Base-by-base conservation (phyloP, 2,113 vertebrate species). In the Callithrix jacchus region DNA sequence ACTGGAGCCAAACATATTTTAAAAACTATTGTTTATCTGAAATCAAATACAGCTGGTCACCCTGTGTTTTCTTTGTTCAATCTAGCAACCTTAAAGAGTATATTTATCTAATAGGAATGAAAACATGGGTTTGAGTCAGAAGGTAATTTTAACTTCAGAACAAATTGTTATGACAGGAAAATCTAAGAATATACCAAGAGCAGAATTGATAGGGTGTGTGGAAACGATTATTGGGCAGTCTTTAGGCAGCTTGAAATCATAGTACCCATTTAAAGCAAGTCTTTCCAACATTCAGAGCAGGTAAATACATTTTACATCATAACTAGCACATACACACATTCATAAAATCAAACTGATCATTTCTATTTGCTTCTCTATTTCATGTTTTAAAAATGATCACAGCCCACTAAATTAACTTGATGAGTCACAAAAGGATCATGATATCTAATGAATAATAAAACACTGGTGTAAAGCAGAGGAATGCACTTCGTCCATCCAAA, bases 121-220 rank as follows among this genome's bases (percentile, higher is more conserved):
- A 77, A 92, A 61, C 68, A 40, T 27, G n/a, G 10, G 58, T 37
- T 87, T 56, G 32, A 47, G 13, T n/a, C 85, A 56, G 11, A 83
- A 96, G 56, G n/a, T 66, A 61, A 89, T 66, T 70, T 84, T 64
- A 95, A 64, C 83, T 90, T 80, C 64, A 47, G 56, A 92, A 95
- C 74, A 90, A 61, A 87, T 30, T 58, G 35, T 40, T 70, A 74
- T 25, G 2, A 74, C 23, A 80, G 76, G 23, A 85, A 85, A 45
- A 71, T 35, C 32, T 52, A 87, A 84, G 64, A 80, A 13, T 56
- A 86, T 30, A 54, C 32, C 30, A 92, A 90, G 37, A 66, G 27
- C 40, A 81, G 42, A 76, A 73, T 13, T 27, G 40, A 86, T 27
- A 74, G 3, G 2, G 32, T 18, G 20, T n/a, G n/a, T 12, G 8